Conservation (phyloP, 2,113 vertebrate genomes). For the Tetrax tetrax region DNA sequence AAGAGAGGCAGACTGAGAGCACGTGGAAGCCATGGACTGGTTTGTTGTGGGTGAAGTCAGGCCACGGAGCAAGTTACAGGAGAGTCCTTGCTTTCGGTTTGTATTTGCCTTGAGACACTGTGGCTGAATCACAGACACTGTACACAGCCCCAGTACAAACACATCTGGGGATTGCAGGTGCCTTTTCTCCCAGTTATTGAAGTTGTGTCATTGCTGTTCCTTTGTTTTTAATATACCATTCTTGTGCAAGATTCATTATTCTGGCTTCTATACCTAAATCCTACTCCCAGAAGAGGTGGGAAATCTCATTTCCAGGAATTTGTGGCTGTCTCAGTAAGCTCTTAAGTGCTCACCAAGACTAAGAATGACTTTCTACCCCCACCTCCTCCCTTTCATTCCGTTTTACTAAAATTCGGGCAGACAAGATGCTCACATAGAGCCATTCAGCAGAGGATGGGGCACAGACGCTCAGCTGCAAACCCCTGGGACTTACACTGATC, state of each 20-base stretch:
- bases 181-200: neutral
- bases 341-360: neutral
- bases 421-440: neutral
- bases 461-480: neutral
- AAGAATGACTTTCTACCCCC: neutral
- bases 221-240: neutral
- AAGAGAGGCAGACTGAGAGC: neutral
- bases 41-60: neutral
- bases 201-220: neutral
- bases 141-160: neutral
- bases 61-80: neutral
- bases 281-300: neutral
- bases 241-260: neutral
- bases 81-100: neutral
- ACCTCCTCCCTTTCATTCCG: neutral
- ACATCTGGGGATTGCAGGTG: neutral
- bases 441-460: neutral
- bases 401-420: neutral
- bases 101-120: neutral
- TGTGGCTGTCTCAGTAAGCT: neutral
- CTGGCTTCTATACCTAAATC: neutral
- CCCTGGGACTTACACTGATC: neutral
- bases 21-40: neutral
- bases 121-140: neutral
- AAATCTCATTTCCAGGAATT: slow-evolving; percentile 20